Conservation (phyloP, 2,888 invertebrate species). For the Junonia oenone region DNA sequence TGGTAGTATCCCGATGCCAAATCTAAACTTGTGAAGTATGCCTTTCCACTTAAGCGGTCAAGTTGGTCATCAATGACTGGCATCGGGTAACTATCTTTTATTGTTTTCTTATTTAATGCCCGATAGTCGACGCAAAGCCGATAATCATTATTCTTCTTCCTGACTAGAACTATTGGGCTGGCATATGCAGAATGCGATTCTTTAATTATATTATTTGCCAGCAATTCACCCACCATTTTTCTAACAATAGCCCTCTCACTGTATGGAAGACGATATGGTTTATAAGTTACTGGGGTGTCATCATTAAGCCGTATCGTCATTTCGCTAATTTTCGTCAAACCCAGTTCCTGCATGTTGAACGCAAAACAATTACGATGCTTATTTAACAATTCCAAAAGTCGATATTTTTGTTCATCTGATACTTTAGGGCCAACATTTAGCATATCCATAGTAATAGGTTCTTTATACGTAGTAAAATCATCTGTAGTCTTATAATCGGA, state of each 20-base stretch:
- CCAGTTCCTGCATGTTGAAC: background rate
- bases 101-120: background rate
- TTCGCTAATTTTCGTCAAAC: background rate
- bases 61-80: slow-evolving; percentile 6
- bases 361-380: background rate
- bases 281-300: background rate
- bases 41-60: background rate
- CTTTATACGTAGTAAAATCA: background rate
- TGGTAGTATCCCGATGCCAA: background rate
- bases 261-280: background rate
- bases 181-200: background rate
- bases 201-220: background rate
- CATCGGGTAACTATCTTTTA: slow-evolving; percentile 1
- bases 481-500: background rate
- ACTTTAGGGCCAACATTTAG: background rate
- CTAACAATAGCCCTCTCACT: background rate
- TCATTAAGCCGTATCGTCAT: background rate
- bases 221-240: background rate
- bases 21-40: slow-evolving; percentile 1
- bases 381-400: background rate
- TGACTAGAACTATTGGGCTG: background rate
- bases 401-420: background rate
- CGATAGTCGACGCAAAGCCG: slow-evolving; percentile 6
- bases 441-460: background rate
- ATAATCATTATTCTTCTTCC: background rate